Percentiles rank a stretch among this genome's conserved stretches.
Evolutionary conservation across 2,797 vertebrate genomes (phyloP).

Genomic region (Ceryle rudis): DNA sequence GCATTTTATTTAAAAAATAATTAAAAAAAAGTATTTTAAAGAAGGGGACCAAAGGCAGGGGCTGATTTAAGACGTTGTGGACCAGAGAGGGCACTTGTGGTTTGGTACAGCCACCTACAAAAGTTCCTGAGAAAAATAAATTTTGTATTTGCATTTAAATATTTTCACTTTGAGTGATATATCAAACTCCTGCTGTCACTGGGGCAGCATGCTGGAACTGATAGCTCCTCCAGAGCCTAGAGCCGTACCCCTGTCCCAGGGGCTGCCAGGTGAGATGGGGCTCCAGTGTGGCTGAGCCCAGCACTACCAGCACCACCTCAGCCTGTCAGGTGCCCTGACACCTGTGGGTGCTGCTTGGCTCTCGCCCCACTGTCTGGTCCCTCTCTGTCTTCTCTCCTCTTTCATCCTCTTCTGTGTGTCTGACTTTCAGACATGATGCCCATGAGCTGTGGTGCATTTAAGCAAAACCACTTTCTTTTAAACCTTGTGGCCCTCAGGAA

Average conservation of each 20-base stretch:
- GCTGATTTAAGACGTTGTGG: neutral
- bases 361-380: accelerated
- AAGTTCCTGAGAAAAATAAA: neutral
- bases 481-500: neutral
- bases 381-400: neutral
- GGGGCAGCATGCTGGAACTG: accelerated
- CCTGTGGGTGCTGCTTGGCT: accelerated
- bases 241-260: accelerated
- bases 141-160: neutral
- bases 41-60: neutral
- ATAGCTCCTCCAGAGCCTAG: too few relatives aligned
- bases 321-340: accelerated
- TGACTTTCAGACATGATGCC: neutral
- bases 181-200: neutral
- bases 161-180: neutral
- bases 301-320: neutral
- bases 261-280: accelerated
- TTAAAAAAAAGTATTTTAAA: neutral
- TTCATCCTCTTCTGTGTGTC: neutral
- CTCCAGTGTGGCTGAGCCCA: accelerated
- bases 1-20: neutral
- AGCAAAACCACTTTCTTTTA: accelerated
- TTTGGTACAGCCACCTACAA: neutral
- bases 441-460: neutral
- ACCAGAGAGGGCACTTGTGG: neutral